Evolutionary conservation across 2,113 vertebrate genomes (phyloP).

Genomic region (Synodontis membranacea): DNA sequence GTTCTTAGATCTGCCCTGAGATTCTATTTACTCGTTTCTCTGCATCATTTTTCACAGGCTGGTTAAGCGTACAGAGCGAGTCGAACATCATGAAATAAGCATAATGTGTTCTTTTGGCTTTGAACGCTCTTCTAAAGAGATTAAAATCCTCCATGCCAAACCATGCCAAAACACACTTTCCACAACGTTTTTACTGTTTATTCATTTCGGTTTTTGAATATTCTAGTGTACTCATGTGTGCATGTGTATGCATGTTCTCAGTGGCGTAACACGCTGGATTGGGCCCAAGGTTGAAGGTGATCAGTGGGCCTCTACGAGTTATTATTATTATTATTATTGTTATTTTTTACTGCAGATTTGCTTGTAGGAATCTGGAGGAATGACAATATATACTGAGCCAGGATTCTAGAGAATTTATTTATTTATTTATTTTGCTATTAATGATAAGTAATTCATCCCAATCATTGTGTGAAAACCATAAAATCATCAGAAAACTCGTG

Average conservation of each 20-base stretch:
- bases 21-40: not conserved
- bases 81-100: not conserved
- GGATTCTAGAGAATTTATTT: not conserved
- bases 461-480: too few relatives aligned
- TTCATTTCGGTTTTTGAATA: not conserved
- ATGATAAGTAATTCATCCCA: not conserved
- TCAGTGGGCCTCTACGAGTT: not conserved
- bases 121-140: not conserved
- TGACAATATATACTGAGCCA: not conserved
- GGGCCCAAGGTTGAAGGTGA: not conserved
- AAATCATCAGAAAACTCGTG: too few relatives aligned
- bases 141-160: not conserved
- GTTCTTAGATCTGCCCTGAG: not conserved
- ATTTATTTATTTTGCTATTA: not conserved
- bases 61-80: not conserved
- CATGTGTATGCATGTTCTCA: constrained; percentile 11
- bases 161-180: constrained; percentile 3
- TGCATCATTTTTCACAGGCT: not conserved
- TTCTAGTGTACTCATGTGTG: not conserved
- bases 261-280: not conserved
- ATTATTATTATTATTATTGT: too few relatives aligned
- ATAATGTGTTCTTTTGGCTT: not conserved
- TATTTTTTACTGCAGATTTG: not conserved
- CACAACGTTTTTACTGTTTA: constrained; percentile 17
- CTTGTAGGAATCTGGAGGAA: too few relatives aligned